These are phyloP conservation scores for Ammodytes dubius DNA, from an alignment of 2,113 vertebrate genomes.

Conservation along the genomic window DNA sequence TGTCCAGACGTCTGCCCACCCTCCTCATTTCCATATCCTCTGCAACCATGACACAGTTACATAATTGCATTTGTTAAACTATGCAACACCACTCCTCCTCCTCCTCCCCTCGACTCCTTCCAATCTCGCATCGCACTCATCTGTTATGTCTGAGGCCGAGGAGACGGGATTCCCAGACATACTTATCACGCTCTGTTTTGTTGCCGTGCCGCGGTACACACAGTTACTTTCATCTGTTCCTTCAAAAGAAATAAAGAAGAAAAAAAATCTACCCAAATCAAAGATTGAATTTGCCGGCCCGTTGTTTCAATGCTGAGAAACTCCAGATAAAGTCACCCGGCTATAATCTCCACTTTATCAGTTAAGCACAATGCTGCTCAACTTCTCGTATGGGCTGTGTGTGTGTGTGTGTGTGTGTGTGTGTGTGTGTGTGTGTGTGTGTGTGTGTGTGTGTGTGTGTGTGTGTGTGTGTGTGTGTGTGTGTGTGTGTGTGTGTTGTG, in stretches of 20 bases:
- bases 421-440: slow-evolving; percentile 39
- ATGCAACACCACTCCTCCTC: slow-evolving; percentile 42
- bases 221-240: slow-evolving; percentile 53
- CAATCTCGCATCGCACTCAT: slow-evolving; percentile 63
- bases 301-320: slow-evolving; percentile 45
- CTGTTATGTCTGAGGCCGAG: slow-evolving; percentile 79
- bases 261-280: slow-evolving; percentile 37
- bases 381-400: background rate
- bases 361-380: slow-evolving; percentile 8
- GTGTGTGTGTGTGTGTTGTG: background rate
- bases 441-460: slow-evolving; percentile 15
- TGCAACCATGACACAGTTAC: slow-evolving; percentile 62
- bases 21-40: slow-evolving; percentile 35
- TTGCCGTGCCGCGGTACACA: slow-evolving; percentile 53
- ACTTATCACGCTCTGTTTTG: slow-evolving; percentile 78
- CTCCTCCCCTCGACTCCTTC: slow-evolving; percentile 13
- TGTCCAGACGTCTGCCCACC: slow-evolving; percentile 15
- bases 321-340: slow-evolving; percentile 25
- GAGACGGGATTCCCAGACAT: slow-evolving; percentile 83
- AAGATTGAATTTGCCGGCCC: slow-evolving; percentile 25
- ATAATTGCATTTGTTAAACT: slow-evolving; percentile 78
- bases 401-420: slow-evolving; percentile 22
- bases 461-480: too few species aligned
- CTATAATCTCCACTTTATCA: slow-evolving; percentile 43
- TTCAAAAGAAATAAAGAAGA: slow-evolving; percentile 3